Conservation (phyloP, 2,797 vertebrate genomes). For the Epinephelus malabaricus region DNA sequence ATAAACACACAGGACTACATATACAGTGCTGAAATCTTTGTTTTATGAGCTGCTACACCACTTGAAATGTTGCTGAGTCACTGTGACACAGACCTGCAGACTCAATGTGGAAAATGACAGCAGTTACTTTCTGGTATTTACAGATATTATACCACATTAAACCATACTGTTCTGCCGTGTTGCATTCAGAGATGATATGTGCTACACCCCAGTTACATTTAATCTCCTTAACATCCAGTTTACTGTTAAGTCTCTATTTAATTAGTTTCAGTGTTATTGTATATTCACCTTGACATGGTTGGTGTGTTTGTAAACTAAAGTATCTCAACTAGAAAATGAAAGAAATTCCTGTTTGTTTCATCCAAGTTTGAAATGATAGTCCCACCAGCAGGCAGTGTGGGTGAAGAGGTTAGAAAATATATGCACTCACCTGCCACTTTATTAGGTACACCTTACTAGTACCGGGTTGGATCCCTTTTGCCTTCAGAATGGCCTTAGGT, state of each 20-base stretch:
- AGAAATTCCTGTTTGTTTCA: too few relatives aligned
- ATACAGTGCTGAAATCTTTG: not conserved
- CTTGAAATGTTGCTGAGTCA: constrained; percentile 50
- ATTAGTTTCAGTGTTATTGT: not conserved
- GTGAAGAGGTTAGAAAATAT: too few relatives aligned
- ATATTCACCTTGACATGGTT: too few relatives aligned
- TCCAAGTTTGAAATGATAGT: too few relatives aligned
- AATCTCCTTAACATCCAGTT: not conserved
- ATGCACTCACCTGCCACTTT: too few relatives aligned
- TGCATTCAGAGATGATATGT: not conserved
- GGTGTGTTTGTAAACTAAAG: too few relatives aligned
- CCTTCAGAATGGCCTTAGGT: too few relatives aligned
- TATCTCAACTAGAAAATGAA: too few relatives aligned
- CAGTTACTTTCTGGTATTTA: not conserved
- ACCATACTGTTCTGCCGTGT: not conserved
- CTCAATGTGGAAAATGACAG: not conserved
- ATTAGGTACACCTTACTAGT: too few relatives aligned
- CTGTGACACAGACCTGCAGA: constrained; percentile 9
- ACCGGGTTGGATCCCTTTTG: too few relatives aligned
- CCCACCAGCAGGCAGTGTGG: too few relatives aligned
- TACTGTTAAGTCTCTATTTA: not conserved
- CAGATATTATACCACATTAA: not conserved
- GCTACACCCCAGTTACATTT: too few relatives aligned
- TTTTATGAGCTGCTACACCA: not conserved
- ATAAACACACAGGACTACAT: not conserved